Conservation (phyloP, 2,797 vertebrate species). For the Champsocephalus esox region DNA sequence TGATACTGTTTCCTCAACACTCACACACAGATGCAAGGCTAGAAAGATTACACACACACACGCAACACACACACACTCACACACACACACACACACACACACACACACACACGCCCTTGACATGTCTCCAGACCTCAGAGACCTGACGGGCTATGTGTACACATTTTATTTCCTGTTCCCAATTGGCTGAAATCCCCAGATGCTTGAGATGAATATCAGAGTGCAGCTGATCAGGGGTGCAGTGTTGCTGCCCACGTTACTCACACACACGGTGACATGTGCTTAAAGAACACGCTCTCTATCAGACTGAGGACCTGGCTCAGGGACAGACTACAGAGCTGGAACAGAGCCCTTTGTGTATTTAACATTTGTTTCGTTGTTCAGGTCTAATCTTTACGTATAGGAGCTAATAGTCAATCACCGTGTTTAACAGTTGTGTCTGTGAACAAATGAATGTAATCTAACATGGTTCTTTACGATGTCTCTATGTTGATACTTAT, state of each 20-base stretch:
- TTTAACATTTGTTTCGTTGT: neutral
- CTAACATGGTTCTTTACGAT: neutral
- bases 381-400: neutral
- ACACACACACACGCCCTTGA: slow-evolving; percentile 24
- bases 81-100: slow-evolving; percentile 4
- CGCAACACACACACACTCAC: slow-evolving; percentile 12
- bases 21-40: slow-evolving; percentile 17
- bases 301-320: no score
- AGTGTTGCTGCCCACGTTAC: neutral
- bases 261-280: neutral
- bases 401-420: neutral
- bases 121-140: slow-evolving; percentile 18
- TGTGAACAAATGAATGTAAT: neutral
- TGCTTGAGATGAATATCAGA: neutral
- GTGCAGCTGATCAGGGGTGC: neutral
- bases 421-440: neutral
- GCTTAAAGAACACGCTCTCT: no score
- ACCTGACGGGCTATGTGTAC: slow-evolving; percentile 22
- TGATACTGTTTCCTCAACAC: slow-evolving; percentile 37
- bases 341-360: neutral
- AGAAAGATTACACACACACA: slow-evolving; percentile 30
- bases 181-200: neutral
- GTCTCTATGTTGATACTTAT: no score
- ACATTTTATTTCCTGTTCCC: neutral
- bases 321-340: no score